Base-by-base conservation (phyloP, 2,113 vertebrate species). In the Bubo scandiacus region DNA sequence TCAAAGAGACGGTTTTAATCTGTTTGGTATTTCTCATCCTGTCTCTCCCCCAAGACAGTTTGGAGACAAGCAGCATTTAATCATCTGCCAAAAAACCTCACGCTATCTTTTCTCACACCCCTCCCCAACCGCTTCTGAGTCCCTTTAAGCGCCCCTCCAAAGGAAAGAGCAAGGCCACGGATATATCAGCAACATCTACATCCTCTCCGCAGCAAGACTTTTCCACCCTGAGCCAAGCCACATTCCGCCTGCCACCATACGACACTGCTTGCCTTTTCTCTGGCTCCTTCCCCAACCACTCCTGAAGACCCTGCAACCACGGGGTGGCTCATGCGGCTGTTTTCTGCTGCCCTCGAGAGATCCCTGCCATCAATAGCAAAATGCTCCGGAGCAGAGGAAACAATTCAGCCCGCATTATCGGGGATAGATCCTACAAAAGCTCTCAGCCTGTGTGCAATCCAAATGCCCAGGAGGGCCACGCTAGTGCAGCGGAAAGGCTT, bases 191-290 rank as follows among this genome's bases (percentile, higher is more conserved):
- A 40, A 14, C 45, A 42, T 8, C 51, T 5, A 34, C 42, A 52
- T 14, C 61, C 58, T 68, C 75, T 32, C 63, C 2, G 0, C 61
- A 40, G 54, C 0, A 0, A 29, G 43, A 36, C 54, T 40, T 42
- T n/a, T 26, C 74, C 58, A 51, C 22, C 62, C 47, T 42, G 0
- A 2, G 36, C 79, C 52, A 66, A 17, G 32, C 65, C 2, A 10
- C 6, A 0, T 11, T 30, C 81, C 84, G 0, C 57, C 52, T 30
- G 30, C 78, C 38, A 27, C 51, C 45, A 12, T 3, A 15, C 0
- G 0, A 34, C 2, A 1, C 73, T 19, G 29, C 45, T 58, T 12
- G 11, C 45, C 62, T 81, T 26, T 62, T n/a, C 62, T 68, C 63
- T 8, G 62, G 19, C 65, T 70, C 40, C 30, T 77, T 40, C 45